phyloP scores from a whole-genome alignment of 2,797 vertebrate species.

The Thunnus albacares region DNA sequence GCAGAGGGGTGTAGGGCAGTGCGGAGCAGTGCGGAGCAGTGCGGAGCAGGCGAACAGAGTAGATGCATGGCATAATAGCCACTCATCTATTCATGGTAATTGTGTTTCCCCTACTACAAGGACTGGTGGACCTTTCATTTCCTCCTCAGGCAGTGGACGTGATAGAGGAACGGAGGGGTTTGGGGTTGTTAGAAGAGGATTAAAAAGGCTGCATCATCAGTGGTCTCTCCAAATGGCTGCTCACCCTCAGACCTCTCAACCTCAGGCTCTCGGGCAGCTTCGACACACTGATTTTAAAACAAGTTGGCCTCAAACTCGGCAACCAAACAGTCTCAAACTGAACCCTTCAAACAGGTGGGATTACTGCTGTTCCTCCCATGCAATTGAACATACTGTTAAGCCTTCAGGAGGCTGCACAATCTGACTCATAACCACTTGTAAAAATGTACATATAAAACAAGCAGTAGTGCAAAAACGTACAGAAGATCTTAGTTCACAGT shows the following conservation, averaged over 20 bases:
- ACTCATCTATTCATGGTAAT: slow-evolving; percentile 83
- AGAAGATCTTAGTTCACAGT: not conserved
- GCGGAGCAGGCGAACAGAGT: slow-evolving; percentile 56
- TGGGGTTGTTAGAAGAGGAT: slow-evolving; percentile 77
- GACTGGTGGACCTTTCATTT: slow-evolving; percentile 80
- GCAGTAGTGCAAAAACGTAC: not conserved
- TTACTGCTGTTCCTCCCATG: slow-evolving; percentile 5
- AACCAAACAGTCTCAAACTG: slow-evolving; percentile 9
- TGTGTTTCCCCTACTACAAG: slow-evolving; percentile 77
- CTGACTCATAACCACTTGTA: not conserved
- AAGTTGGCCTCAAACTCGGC: slow-evolving; percentile 1
- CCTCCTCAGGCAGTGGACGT: slow-evolving; percentile 67
- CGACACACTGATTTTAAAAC: slow-evolving; percentile 43
- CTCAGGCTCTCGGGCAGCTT: slow-evolving; percentile 28
- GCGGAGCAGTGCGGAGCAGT: slow-evolving; percentile 45
- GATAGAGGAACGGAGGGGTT: slow-evolving; percentile 64
- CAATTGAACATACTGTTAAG: not conserved
- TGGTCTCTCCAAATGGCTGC: slow-evolving; percentile 65
- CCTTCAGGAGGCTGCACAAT: not conserved
- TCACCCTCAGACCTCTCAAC: slow-evolving; percentile 56
- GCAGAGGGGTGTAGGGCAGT: slow-evolving; percentile 46
- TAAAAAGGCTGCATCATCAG: slow-evolving; percentile 73
- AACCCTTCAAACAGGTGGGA: slow-evolving; percentile 18
- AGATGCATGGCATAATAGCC: slow-evolving; percentile 76
- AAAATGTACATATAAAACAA: slow-evolving; percentile 1